A percentile compares a stretch with the other conserved stretches of the same genome.
phyloP scores from a whole-genome alignment of 2,888 invertebrate genomes.

The Chouioia cunea region DNA sequence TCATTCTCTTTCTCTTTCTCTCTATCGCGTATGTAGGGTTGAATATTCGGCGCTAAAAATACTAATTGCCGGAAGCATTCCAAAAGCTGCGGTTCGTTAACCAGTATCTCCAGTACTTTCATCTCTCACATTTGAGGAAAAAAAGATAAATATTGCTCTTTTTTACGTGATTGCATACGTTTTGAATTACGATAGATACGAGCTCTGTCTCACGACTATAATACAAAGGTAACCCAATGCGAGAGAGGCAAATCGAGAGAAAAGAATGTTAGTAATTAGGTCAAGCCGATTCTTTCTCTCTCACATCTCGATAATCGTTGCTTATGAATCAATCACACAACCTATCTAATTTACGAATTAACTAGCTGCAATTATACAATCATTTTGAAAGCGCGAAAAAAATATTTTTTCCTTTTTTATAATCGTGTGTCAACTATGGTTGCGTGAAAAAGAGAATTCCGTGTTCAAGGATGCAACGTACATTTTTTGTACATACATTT shows the following conservation, averaged over 20 bases:
- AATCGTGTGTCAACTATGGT: too few relatives aligned
- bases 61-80: constrained; percentile 43
- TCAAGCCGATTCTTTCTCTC: neutral
- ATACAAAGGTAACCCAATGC: constrained; percentile 28
- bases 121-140: neutral
- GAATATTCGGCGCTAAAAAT: constrained; percentile 35
- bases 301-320: constrained; percentile 19
- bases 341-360: constrained; percentile 38
- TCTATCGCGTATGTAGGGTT: constrained; percentile 16
- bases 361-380: constrained; percentile 26
- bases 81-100: constrained; percentile 44
- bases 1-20: constrained; percentile 1
- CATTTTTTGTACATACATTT: too few relatives aligned
- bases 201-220: constrained; percentile 22
- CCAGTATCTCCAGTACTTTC: constrained; percentile 38
- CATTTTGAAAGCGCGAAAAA: neutral
- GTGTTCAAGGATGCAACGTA: too few relatives aligned
- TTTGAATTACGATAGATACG: neutral
- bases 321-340: neutral
- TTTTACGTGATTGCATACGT: neutral
- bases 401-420: too few relatives aligned
- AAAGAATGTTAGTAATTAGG: constrained; percentile 34
- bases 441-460: too few relatives aligned
- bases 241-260: constrained; percentile 16
- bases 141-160: neutral